Percentiles rank a stretch among this genome's conserved stretches.
These are phyloP conservation scores for Pandemis heparana DNA, from an alignment of 2,888 invertebrate species.

Conservation along the genomic window DNA sequence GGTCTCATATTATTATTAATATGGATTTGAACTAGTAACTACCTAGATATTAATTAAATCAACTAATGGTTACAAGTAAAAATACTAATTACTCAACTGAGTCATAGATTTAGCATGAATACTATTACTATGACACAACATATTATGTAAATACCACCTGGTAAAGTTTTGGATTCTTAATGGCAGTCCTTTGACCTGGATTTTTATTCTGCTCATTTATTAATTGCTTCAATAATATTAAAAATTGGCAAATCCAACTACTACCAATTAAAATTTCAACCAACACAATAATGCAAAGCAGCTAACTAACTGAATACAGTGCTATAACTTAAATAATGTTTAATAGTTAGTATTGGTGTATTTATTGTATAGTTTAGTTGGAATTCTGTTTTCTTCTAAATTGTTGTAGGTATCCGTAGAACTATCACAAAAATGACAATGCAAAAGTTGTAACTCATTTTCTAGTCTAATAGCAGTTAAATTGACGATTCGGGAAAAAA, in stretches of 20 bases:
- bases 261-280: background rate
- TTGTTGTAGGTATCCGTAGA: background rate
- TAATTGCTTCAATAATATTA: background rate
- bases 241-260: background rate
- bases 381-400: background rate
- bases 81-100: constrained; percentile 6
- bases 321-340: background rate
- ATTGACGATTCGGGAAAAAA: background rate
- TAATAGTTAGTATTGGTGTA: background rate
- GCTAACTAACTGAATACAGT: background rate
- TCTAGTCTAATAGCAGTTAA: background rate
- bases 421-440: background rate
- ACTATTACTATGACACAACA: background rate
- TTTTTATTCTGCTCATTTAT: background rate
- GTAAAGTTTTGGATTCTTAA: background rate
- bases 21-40: background rate
- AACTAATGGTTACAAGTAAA: no score
- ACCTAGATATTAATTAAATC: background rate
- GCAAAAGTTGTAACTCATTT: background rate
- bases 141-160: constrained; percentile 1
- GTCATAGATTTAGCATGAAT: constrained; percentile 12
- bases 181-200: background rate
- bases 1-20: background rate
- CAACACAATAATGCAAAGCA: background rate
- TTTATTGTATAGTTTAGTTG: background rate